phyloP scores from a whole-genome alignment of 2,113 vertebrate species.

The Mionectes macconnelli region DNA sequence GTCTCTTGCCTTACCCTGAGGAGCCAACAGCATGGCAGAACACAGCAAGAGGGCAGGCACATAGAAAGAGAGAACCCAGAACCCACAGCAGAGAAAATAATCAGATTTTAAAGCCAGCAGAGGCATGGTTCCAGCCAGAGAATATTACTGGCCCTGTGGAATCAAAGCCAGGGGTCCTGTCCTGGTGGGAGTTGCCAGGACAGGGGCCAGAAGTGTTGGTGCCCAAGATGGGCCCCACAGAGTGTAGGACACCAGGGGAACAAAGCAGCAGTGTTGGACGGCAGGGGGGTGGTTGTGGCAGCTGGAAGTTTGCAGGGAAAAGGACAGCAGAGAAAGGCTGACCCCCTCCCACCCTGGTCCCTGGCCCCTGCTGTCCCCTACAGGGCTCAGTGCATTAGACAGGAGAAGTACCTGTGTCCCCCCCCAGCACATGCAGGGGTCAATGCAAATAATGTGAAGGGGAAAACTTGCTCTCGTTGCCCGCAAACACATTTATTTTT shows the following conservation, averaged over 20 bases:
- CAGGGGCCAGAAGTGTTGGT: not conserved
- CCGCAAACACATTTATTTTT: not conserved
- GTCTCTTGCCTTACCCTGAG: accelerated
- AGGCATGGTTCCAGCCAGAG: not conserved
- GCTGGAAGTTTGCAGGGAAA: not conserved
- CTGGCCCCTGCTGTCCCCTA: not conserved
- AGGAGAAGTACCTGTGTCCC: not conserved
- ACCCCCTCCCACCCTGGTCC: not conserved
- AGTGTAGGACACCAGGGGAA: not conserved
- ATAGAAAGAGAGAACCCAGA: not conserved
- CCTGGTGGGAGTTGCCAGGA: not conserved
- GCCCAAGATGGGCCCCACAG: accelerated
- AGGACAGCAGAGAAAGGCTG: not conserved
- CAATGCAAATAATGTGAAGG: not conserved
- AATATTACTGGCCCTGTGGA: not conserved
- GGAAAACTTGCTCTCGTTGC: not conserved
- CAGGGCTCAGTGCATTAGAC: accelerated
- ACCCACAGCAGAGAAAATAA: not conserved
- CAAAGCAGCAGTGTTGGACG: not conserved
- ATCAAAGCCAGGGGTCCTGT: not conserved
- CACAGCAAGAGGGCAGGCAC: not conserved
- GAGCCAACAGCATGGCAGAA: not conserved
- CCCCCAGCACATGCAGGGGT: accelerated
- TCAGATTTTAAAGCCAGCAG: not conserved
- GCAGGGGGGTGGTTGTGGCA: not conserved